Conservation (phyloP, 2,113 vertebrate species). For the Struthio camelus region DNA sequence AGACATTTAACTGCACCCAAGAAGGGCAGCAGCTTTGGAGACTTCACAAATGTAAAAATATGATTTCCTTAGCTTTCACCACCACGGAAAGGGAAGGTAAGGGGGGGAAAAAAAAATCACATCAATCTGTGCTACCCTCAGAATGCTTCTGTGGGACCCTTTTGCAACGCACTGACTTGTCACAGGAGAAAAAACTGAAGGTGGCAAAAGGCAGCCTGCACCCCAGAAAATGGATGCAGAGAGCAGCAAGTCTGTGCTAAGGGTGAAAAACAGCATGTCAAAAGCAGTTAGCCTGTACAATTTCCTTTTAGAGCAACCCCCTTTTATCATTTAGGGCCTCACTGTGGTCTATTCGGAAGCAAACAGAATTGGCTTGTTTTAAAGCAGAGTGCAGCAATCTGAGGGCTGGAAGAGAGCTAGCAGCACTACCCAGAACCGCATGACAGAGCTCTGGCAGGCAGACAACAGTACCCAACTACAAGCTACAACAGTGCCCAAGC, state of each 20-base stretch:
- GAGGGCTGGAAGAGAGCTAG: not conserved
- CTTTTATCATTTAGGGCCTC: not conserved
- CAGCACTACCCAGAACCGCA: not conserved
- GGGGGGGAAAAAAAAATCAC: not conserved
- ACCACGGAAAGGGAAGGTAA: not conserved
- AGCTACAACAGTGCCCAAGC: too few relatives aligned
- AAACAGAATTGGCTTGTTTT: not conserved
- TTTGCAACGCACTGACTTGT: not conserved
- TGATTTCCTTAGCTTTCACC: not conserved
- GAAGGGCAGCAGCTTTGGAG: not conserved
- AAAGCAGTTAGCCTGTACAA: not conserved
- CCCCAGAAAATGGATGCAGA: not conserved
- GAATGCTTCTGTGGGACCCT: not conserved
- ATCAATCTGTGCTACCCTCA: not conserved
- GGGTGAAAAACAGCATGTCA: not conserved
- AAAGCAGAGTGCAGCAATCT: not conserved
- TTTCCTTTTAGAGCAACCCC: not conserved
- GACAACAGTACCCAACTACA: not conserved
- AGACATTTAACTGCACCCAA: not conserved
- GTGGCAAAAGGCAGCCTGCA: not conserved
- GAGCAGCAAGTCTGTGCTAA: not conserved
- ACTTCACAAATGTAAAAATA: not conserved
- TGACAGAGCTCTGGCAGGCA: not conserved
- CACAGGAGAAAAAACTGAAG: not conserved
- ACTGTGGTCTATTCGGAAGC: not conserved